A percentile compares a stretch with the other conserved stretches of the same genome.
These are phyloP conservation scores for Trachelus stipa DNA, from an alignment of 2,888 invertebrate species.

Conservation along the genomic window DNA sequence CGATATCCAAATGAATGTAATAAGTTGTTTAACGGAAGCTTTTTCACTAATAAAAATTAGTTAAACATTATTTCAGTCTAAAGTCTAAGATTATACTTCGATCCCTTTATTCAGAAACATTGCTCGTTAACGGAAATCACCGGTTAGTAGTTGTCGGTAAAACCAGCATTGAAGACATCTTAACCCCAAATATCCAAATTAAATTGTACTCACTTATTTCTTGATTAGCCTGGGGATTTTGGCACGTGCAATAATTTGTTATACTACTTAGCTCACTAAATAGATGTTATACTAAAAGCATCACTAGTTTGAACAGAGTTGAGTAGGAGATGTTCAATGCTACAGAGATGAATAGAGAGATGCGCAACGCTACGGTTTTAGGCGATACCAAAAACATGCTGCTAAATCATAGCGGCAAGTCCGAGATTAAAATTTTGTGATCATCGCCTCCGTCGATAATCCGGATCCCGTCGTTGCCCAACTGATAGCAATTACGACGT, in stretches of 20 bases:
- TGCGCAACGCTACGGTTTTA: too few species aligned
- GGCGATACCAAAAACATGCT: too few species aligned
- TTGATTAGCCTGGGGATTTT: background rate
- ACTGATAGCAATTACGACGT: too few species aligned
- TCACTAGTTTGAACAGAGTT: background rate
- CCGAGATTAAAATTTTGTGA: too few species aligned
- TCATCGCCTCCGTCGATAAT: too few species aligned
- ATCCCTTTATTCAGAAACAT: background rate
- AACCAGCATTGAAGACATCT: background rate
- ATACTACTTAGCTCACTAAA: background rate
- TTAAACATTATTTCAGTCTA: slow-evolving; percentile 37
- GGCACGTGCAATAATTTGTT: background rate
- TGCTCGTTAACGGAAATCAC: background rate
- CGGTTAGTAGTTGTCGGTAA: background rate
- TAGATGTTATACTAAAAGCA: background rate
- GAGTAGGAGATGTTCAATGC: too few species aligned
- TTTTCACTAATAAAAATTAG: slow-evolving; percentile 62
- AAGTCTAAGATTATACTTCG: background rate
- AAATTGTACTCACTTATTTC: background rate
- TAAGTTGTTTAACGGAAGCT: slow-evolving; percentile 58
- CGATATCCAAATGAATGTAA: slow-evolving; percentile 51
- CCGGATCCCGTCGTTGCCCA: too few species aligned
- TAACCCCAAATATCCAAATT: background rate
- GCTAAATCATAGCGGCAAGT: too few species aligned
- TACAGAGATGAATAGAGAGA: too few species aligned